Conservation (phyloP, 2,797 vertebrate species). For the Tadarida brasiliensis region DNA sequence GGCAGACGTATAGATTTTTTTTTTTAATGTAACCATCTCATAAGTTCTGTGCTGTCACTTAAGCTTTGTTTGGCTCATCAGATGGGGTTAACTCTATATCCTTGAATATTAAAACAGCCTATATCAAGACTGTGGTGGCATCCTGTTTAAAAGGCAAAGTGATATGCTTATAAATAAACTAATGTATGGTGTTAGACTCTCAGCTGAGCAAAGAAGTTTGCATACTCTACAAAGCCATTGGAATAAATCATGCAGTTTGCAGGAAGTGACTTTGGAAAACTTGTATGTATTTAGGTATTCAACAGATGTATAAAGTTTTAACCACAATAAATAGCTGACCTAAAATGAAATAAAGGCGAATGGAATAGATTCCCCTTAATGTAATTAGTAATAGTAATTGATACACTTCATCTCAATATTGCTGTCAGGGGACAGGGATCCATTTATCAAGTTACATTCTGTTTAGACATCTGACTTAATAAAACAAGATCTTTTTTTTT, state of each 20-base stretch:
- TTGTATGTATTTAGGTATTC: constrained; percentile 58
- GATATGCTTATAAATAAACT: constrained; percentile 70
- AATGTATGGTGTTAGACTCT: constrained; percentile 43
- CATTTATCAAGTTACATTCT: constrained; percentile 71
- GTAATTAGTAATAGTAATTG: constrained; percentile 88
- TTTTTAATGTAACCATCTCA: constrained; percentile 62
- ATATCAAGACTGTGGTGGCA: constrained; percentile 55
- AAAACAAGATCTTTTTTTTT: constrained; percentile 37
- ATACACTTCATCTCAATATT: constrained; percentile 81
- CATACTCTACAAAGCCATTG: neutral
- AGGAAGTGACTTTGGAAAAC: constrained; percentile 51
- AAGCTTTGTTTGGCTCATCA: constrained; percentile 59
- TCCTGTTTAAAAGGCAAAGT: constrained; percentile 64
- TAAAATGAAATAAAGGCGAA: constrained; percentile 70
- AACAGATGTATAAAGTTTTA: constrained; percentile 77
- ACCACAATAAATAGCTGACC: constrained; percentile 65
- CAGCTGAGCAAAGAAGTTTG: constrained; percentile 1
- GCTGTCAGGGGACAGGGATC: constrained; percentile 81
- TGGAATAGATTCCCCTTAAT: constrained; percentile 82
- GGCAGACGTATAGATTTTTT: constrained; percentile 62
- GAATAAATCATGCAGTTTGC: neutral
- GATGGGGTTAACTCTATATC: constrained; percentile 3
- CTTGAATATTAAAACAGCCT: constrained; percentile 58
- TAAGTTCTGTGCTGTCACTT: neutral
- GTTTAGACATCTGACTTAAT: constrained; percentile 34